Evolutionary conservation across 2,888 invertebrate genomes (phyloP), one percentile per base, ranked within the genome.

Genomic region (Pheosia gnoma): DNA sequence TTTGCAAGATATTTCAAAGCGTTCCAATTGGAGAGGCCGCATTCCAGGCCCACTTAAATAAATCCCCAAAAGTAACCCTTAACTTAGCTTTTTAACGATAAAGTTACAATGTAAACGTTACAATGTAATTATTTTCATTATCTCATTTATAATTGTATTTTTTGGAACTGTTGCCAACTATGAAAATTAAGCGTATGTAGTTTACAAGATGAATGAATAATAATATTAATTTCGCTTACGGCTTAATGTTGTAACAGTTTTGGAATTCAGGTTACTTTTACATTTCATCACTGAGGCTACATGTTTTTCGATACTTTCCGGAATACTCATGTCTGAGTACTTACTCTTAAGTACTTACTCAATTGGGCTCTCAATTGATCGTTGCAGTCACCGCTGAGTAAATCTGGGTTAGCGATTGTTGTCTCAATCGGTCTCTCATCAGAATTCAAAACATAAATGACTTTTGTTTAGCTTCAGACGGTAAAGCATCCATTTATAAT

Each of bases 1-100:
- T 85, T 80, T 78, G 71, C 65, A 78, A 74, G 80, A 82, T 86
- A 85, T 87, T 85, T 85, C 82, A 85, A 82, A 81, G 81, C 81
- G 80, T 76, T 80, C 80, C 73, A 78, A 86, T 84, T 85, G 80
- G 77, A 72, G 45, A 49, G 77, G 69, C 75, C 76, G 73, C 72
- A 80, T 82, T 80, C 80, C 78, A 76, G 70, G 67, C 70, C 68
- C 68, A 63, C 72, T 74, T 74, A 72, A 76, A 77, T 79, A 80
- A 81, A 81, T 77, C 78, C 76, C 70, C 64, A 64, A 62, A 74
- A 72, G 68, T 70, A 69, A 61, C 62, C 61, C 38, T 63, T 66
- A 59, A 63, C 61, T 63, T 62, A 45, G 38, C 39, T 25, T 59
- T 55, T 52, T 67, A 67, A 60, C 45, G 63, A 43, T 39, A 47